phyloP scores from a whole-genome alignment of 2,113 vertebrate genomes.

The Cynopterus brachyotis region DNA sequence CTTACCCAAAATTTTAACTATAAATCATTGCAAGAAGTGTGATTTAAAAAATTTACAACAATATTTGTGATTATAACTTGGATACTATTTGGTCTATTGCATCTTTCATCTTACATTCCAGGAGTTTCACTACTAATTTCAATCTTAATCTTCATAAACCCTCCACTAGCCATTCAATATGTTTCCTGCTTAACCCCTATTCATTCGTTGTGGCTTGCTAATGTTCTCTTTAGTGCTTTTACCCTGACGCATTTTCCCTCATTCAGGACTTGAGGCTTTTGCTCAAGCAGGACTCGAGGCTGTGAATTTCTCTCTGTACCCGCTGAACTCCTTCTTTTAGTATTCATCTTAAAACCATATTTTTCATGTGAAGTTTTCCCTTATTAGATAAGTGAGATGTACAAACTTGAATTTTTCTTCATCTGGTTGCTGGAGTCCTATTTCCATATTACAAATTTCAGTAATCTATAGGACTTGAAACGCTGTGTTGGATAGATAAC shows the following conservation, averaged over 20 bases:
- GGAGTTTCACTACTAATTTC: conserved; percentile 5
- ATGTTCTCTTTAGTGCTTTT: neutral
- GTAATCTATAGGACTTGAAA: neutral
- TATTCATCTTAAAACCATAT: neutral
- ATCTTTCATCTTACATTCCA: neutral
- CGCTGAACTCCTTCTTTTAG: conserved; percentile 24
- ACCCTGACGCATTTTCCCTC: neutral
- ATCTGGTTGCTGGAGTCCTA: neutral
- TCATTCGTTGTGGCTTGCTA: neutral
- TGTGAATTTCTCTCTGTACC: neutral
- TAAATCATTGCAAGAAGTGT: neutral
- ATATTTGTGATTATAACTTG: neutral
- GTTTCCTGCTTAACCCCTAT: neutral
- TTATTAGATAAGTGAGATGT: neutral
- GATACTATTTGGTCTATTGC: neutral
- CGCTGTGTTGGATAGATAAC: neutral
- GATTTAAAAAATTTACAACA: neutral
- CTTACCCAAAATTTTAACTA: neutral
- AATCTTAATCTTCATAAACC: neutral
- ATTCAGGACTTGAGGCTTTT: neutral
- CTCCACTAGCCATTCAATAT: neutral
- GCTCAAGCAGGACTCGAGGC: neutral
- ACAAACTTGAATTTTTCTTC: neutral
- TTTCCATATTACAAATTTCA: neutral
- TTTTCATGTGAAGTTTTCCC: neutral